Base-by-base conservation (phyloP, 2,113 vertebrate genomes). In the Neolamprologus longior region DNA sequence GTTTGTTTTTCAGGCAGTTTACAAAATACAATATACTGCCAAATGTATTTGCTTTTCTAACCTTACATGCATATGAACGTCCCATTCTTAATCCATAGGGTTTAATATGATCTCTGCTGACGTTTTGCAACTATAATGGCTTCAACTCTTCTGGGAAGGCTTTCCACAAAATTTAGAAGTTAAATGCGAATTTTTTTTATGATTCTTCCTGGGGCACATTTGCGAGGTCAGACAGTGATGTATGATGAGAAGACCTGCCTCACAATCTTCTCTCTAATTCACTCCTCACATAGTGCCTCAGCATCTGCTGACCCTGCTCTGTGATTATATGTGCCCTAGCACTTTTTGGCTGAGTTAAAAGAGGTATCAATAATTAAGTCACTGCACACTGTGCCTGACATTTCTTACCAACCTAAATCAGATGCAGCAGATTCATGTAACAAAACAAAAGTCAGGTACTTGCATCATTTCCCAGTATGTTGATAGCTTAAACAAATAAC, bases 161-260 rank as follows among this genome's bases (percentile, higher is more conserved):
- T 33, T 63, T 66, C 33, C 33, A 66, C 33, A 66, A 13, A 63
- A n/a, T 66, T 37, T 66, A 5, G 61, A n/a, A 13, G 19, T 66
- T 7, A 3, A 8, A 37, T 37, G 10, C 5, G 0, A 63, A 63
- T 12, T 7, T 2, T 2, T 28, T 66, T 66, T 5, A 7, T 35
- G 17, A 37, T 66, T 66, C 61, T 68, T 68, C 11, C 33, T 37
- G 19, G 11, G 7, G 1, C 19, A 21, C 3, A 40, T 40, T 21
- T 40, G 63, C 0, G 2, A 68, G 11, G 63, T 68, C 63, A 68
- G 11, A 40, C 63, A 68, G 33, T 68, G 33, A 40, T 68, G 35
- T 68, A 37, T 21, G 7, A 68, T 35, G 33, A 68, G 35, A 68
- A 63, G 31, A 7, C 31, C 19, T 21, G 19, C 11, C 35, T 68